Base-by-base conservation (phyloP, 2,113 vertebrate genomes). In the Aegithalos caudatus region DNA sequence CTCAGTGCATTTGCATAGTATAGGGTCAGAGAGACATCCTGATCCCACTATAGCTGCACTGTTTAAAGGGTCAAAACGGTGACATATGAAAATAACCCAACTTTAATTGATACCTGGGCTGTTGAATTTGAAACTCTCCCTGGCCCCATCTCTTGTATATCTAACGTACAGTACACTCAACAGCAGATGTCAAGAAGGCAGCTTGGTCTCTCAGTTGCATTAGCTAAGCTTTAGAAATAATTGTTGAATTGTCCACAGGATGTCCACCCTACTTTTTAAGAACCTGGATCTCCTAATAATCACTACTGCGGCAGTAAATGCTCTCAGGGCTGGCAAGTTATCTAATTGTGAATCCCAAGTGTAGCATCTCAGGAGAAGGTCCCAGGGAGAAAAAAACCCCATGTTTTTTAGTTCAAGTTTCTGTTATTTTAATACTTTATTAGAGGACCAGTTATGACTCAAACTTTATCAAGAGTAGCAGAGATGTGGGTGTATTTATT, bases 21-120 rank as follows among this genome's bases (percentile, higher is more conserved):
- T 86, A 88, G 97, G 97, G 96, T 97, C 97, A 97, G 64, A 66
- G 64, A 70, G 91, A 88, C 92, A 94, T 70, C 77, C 91, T 64
- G 95, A 77, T 95, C 92, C 81, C 74, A 84, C 82, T 44, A 53
- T 73, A 77, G 78, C 71, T 44, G 54, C 74, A 37, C 93, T 81
- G 80, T 88, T 97, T 81, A 73, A 92, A 85, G 82, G 91, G 93
- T 89, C 96, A 81, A n/a, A 40, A 81, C 12, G 37, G 77, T 92
- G 94, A 95, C 95, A 96, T 78, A 81, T 71, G 87, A 97, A 96
- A 95, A 89, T 94, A 90, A 82, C 66, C 80, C 90, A 67, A 74
- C 71, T 96, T 92, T 97, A 97, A 97, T 87, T 96, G 96, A 96
- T 93, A 91, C 90, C 92, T 6, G 31, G 93, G 89, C 90, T 56